Base-by-base conservation (phyloP, 2,113 vertebrate genomes). In the Cepphus grylle region DNA sequence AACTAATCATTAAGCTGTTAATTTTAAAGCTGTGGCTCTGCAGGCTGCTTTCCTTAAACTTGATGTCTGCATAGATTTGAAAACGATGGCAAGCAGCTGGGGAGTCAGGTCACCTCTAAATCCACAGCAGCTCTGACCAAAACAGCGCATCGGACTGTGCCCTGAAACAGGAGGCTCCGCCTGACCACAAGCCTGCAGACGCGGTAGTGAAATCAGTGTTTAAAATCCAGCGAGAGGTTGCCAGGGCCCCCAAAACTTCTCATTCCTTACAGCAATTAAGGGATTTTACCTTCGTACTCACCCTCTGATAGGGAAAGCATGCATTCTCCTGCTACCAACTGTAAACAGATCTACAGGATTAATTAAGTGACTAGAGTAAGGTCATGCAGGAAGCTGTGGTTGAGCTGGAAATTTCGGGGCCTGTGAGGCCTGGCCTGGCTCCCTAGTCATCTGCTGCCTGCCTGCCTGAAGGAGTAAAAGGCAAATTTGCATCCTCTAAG, bases 331-430 rank as follows among this genome's bases (percentile, higher is more conserved):
- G 87, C 59, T 29, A 59, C 71, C 71, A 58, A 15, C 63, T 66
- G 45, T 49, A 92, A 96, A 86, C 67, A 96, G 63, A 81, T 77
- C 92, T 26, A 50, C 2, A 12, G 93, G 79, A 74, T 92, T 90
- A 52, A 73, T 73, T 77, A 52, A 91, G 61, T 6, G 90, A 22
- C 63, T 90, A 45, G 25, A 58, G 22, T 50, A 59, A 78, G 72
- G 72, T 81, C 63, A 18, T 25, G 55, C 79, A 92, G 96, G 92
- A 92, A 95, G 85, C 85, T 96, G 96, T 86, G 93, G 82, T 14
- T 78, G 76, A 59, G 22, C 67, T 74, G 86, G 92, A 84, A 88
- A 45, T 74, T 77, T 45, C 4, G 42, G 34, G 59, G 40, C 22
- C 55, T 74, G 42, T 52, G 80, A 90, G 69, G 53, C 62, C 78